Conservation (phyloP, 2,113 vertebrate genomes). For the Hydrochoerus hydrochaeris region DNA sequence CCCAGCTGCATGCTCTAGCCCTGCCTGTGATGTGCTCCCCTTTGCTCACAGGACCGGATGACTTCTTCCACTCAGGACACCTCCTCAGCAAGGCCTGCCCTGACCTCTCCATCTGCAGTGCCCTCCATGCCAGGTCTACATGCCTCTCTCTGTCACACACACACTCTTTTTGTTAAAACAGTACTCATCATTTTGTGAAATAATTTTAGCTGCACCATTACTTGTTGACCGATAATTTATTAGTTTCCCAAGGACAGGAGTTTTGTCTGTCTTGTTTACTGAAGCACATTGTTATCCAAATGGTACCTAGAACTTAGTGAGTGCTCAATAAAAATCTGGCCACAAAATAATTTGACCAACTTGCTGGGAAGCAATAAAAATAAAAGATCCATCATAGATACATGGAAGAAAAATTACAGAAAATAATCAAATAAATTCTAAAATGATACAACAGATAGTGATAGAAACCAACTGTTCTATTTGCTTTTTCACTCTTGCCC, state of each 20-base stretch:
- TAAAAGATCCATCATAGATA: background rate
- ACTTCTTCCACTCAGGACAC: background rate
- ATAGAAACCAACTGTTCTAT: background rate
- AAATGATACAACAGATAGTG: background rate
- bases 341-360: background rate
- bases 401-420: background rate
- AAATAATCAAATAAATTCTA: background rate
- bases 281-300: background rate
- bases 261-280: background rate
- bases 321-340: background rate
- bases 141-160: background rate
- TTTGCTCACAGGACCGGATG: background rate
- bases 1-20: fast-evolving
- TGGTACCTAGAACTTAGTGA: background rate
- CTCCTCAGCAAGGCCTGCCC: background rate
- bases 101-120: background rate
- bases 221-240: too few species aligned
- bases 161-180: background rate
- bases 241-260: background rate
- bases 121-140: background rate
- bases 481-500: background rate
- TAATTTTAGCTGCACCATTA: too few species aligned
- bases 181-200: background rate
- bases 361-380: background rate
- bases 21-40: fast-evolving